A percentile compares a stretch with the other conserved stretches of the same genome.
Evolutionary conservation across 92 coral and sea anemone species (phyloP).

Genomic region (Montipora capitata): DNA sequence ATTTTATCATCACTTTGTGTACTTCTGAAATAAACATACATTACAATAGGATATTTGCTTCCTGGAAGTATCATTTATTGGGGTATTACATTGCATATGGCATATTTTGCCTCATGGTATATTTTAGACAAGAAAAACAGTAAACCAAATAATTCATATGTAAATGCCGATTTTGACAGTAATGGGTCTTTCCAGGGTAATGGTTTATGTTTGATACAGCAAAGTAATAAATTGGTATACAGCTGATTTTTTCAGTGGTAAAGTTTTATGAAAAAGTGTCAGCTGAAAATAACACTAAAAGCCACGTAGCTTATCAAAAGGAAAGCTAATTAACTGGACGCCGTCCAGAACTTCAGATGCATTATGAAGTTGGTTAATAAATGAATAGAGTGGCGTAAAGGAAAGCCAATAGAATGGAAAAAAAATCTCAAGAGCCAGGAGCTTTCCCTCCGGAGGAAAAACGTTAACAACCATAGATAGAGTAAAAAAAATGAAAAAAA

Average conservation of each 20-base stretch:
- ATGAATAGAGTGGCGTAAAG: neutral
- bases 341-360: conserved; percentile 17
- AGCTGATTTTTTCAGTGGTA: conserved; percentile 13
- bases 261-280: neutral
- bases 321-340: conserved; percentile 39
- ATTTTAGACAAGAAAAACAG: conserved; percentile 1
- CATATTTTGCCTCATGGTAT: neutral
- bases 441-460: neutral
- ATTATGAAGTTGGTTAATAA: neutral
- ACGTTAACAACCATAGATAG: neutral
- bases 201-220: conserved; percentile 10
- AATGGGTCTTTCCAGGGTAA: neutral
- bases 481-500: neutral
- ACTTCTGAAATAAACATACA: neutral
- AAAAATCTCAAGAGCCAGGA: neutral
- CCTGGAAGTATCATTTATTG: conserved; percentile 26
- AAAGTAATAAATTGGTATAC: neutral
- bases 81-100: neutral
- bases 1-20: neutral
- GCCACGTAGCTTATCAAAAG: neutral
- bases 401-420: neutral
- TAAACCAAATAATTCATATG: neutral
- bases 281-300: neutral
- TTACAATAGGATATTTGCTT: neutral
- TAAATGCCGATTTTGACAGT: conserved; percentile 4